These are phyloP conservation scores for Hemibagrus guttatus DNA, from an alignment of 2,797 vertebrate species.

Conservation along the genomic window DNA sequence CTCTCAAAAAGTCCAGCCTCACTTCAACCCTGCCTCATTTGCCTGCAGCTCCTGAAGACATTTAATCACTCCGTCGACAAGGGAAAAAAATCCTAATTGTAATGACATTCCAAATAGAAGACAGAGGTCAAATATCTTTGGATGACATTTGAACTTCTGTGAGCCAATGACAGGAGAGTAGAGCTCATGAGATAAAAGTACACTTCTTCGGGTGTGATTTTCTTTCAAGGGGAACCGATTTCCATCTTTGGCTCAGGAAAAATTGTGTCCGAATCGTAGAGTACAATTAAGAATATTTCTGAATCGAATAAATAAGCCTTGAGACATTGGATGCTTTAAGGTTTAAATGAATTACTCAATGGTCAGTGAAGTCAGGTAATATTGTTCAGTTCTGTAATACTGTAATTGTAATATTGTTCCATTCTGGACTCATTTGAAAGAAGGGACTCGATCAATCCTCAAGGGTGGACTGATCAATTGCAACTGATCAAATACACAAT, in stretches of 20 bases:
- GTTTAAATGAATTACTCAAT: not conserved
- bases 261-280: not conserved
- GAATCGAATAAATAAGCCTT: no score
- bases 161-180: not conserved
- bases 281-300: not conserved
- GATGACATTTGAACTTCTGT: slow-evolving; percentile 36
- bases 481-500: not conserved
- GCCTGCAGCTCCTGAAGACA: slow-evolving; percentile 40
- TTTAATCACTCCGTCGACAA: slow-evolving; percentile 43
- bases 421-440: not conserved
- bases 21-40: slow-evolving; percentile 35
- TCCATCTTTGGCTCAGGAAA: not conserved
- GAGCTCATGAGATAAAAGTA: slow-evolving; percentile 8
- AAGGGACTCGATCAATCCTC: not conserved
- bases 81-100: slow-evolving; percentile 22
- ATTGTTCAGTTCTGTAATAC: no score
- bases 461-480: not conserved
- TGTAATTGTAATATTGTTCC: not conserved
- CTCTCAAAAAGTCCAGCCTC: slow-evolving; percentile 32
- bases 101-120: slow-evolving; percentile 43
- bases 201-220: slow-evolving; percentile 7
- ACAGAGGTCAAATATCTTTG: slow-evolving; percentile 44
- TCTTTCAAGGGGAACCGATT: not conserved
- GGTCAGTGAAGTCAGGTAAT: not conserved
- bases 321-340: not conserved